phyloP scores from a whole-genome alignment of 1,140 invertebrate species.

The Oryctes rhinoceros region DNA sequence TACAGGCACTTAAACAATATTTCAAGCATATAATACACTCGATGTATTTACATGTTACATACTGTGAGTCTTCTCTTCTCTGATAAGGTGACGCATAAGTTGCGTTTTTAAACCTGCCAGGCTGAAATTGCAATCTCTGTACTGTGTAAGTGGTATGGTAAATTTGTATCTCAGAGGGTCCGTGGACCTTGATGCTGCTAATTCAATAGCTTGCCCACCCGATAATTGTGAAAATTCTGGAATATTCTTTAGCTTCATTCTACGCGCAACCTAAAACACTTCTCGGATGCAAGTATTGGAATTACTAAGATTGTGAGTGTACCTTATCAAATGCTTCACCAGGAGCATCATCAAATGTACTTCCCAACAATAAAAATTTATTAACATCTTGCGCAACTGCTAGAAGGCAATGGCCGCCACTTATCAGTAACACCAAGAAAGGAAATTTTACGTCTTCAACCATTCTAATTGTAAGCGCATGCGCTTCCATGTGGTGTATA shows the following conservation, averaged over 20 bases:
- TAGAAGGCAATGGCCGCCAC: conserved; percentile 91
- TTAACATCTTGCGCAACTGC: conserved; percentile 78
- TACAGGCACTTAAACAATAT: background rate
- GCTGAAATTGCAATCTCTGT: conserved; percentile 85
- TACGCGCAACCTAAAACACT: conserved; percentile 75
- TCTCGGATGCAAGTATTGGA: conserved; percentile 4
- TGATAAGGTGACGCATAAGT: conserved; percentile 64
- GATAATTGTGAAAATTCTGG: conserved; percentile 74
- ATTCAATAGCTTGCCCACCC: conserved; percentile 88
- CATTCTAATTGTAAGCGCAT: conserved; percentile 90
- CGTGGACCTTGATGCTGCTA: conserved; percentile 74
- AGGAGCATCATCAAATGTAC: conserved; percentile 84
- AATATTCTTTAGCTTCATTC: conserved; percentile 84
- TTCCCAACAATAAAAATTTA: conserved; percentile 82
- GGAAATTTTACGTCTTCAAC: conserved; percentile 79
- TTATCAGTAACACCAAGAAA: conserved; percentile 88
- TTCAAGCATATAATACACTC: background rate
- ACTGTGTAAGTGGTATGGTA: conserved; percentile 66
- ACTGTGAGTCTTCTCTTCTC: conserved; percentile 70
- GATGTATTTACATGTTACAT: conserved; percentile 49
- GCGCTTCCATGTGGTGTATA: conserved; percentile 98
- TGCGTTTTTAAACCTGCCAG: conserved; percentile 78
- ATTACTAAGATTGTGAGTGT: conserved; percentile 32
- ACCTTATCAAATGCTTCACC: conserved; percentile 94
- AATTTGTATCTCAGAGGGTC: conserved; percentile 76